Evolutionary conservation across 2,888 invertebrate genomes (phyloP).

Genomic region (Stenoptilia bipunctidactyla): DNA sequence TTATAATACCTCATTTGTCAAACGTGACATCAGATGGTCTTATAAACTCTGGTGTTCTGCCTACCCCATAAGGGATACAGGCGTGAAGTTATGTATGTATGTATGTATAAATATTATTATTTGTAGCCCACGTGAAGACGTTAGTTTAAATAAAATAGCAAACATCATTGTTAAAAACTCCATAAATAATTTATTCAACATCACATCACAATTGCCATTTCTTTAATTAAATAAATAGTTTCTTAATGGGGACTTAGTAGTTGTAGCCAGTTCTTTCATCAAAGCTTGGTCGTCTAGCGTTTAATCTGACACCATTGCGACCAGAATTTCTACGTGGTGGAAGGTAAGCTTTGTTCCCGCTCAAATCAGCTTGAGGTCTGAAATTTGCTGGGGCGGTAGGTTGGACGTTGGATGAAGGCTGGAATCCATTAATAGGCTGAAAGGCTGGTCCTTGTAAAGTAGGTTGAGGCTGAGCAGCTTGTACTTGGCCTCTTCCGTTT

Average conservation of each 20-base stretch:
- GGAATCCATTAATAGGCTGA: neutral
- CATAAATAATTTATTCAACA: slow-evolving; percentile 17
- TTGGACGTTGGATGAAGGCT: no score
- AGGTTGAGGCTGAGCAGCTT: neutral
- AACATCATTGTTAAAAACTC: no score
- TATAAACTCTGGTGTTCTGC: no score
- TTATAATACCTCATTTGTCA: no score
- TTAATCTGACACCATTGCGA: neutral
- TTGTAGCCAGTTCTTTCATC: slow-evolving; percentile 34
- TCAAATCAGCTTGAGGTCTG: slow-evolving; percentile 1
- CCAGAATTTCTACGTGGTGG: slow-evolving; percentile 1
- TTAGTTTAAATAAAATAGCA: no score
- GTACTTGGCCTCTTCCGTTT: neutral
- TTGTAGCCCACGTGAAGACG: no score
- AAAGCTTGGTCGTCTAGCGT: slow-evolving; percentile 23
- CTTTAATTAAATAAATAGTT: no score
- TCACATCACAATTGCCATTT: neutral
- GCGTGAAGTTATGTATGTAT: no score
- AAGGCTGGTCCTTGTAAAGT: neutral
- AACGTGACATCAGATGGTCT: no score
- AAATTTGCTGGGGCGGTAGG: neutral
- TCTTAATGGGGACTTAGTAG: slow-evolving; percentile 26
- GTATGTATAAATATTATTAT: no score
- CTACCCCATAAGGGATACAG: no score
- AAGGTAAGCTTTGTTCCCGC: slow-evolving; percentile 4